Evolutionary conservation across 1,140 invertebrate species (phyloP), one percentile per base, ranked within the genome.

Genomic region (Ceratina calcarata): DNA sequence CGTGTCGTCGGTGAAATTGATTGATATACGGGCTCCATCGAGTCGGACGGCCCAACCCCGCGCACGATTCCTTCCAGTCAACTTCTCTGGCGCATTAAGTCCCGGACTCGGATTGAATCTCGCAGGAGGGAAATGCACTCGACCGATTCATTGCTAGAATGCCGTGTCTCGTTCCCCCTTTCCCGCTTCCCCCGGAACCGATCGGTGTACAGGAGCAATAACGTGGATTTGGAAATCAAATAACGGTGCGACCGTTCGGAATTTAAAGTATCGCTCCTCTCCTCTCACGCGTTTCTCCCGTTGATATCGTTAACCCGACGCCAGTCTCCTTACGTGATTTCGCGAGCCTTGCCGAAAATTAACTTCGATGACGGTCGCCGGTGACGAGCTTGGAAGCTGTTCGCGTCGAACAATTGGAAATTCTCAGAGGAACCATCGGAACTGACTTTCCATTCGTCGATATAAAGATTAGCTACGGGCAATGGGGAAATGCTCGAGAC

Each of bases 11-110:
- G 61, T 87, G 83, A 88, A 88, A 89, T 88, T 86, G 85, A 89
- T 89, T 83, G 87, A 89, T 88, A 82, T 78, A 87, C 85, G 81
- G 78, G 37, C 37, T 78, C 72, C 61, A 77, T 75, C 85, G 78
- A 85, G 85, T 88, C 73, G 80, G 71, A 67, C 85, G 72, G 16
- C 62, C 37, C 55, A 37, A 32, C 66, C 32, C 58, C 64, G 61
- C 62, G 51, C 77, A 67, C 78, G 74, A 79, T 53, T 70, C 65
- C 66, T 70, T n/a, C 64, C 45, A 55, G 58, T 67, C 80, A 72
- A 58, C 32, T 61, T 64, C 18, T 22, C 76, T 71, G 37, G 37
- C 62, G 75, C 81, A 86, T 86, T 87, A 86, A 84, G 78, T 83
- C 37, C 64, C 66, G 45, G 78, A 87, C 84, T 82, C 82, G 78